Evolutionary conservation across 2,797 vertebrate species (phyloP), one percentile per base, ranked within the genome.

Genomic region (Poecilia picta): DNA sequence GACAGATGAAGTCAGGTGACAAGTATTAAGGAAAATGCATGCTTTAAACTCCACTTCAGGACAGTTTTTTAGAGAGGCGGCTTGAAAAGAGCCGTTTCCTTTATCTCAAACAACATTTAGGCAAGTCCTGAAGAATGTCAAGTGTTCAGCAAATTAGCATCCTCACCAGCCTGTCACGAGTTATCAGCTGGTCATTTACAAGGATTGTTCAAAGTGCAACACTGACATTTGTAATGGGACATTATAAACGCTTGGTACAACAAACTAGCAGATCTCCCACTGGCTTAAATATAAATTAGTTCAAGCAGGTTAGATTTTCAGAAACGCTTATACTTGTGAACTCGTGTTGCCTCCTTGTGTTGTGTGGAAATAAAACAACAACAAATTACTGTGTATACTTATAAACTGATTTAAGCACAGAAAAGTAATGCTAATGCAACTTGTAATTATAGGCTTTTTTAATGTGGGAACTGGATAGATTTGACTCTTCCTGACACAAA

Each of bases 151-250:
- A 92, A 75, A 91, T 91, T 88, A 89, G 83, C 79, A 88, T 90
- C 87, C 93, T 90, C 81, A 84, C 76, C 47, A 79, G 92, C 72
- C 71, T 85, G 94, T 95, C 95, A 95, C 89, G 74, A 85, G 93
- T 87, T 88, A 91, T 92, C 90, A 93, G 92, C 89, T 89, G 91
- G 89, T 85, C 85, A 83, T 84, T 91, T 90, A 89, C 88, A 72
- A 86, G 76, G 79, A 88, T 59, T 90, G 95, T 89, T 95, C 94
- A 95, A 96, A 95, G 94, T 91, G 85, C 91, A 89, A 64, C 51
- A 55, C 43, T 80, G 47, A 83, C 84, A 85, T 77, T 53, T 76
- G 86, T 73, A 87, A 85, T 74, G 68, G 75, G 74, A 77, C 41
- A 81, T 80, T 82, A 88, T 74, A 71, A 78, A 78, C 83, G 73